Evolutionary conservation across 2,888 invertebrate species (phyloP).

Genomic region (Drosophila nr. perissopoda): DNA sequence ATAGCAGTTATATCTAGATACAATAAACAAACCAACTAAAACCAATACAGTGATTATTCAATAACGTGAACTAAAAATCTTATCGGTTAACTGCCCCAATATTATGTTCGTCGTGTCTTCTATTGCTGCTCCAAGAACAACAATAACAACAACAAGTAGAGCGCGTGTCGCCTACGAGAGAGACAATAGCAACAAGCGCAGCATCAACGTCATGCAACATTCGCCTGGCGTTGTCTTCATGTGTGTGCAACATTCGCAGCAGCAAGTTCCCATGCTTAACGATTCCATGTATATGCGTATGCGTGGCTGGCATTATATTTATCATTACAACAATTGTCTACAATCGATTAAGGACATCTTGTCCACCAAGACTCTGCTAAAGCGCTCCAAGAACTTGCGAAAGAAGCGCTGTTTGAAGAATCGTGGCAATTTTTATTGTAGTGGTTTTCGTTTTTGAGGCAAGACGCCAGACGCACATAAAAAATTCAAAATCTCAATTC

Average conservation of each 20-base stretch:
- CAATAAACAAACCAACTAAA: slow-evolving; percentile 11
- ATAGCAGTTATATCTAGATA: slow-evolving; percentile 57
- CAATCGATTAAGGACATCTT: slow-evolving; percentile 27
- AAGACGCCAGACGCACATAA: neutral
- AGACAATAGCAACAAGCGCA: slow-evolving; percentile 26
- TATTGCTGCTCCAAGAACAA: slow-evolving; percentile 44
- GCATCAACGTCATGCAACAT: slow-evolving; percentile 73
- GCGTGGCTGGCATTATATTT: slow-evolving; percentile 67
- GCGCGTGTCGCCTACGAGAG: slow-evolving; percentile 24
- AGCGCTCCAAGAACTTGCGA: slow-evolving; percentile 65
- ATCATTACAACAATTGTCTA: slow-evolving; percentile 32
- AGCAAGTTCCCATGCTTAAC: slow-evolving; percentile 70
- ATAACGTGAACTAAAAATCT: slow-evolving; percentile 9
- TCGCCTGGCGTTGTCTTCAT: slow-evolving; percentile 69
- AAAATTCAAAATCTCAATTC: slow-evolving; percentile 24
- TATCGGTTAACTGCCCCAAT: slow-evolving; percentile 47
- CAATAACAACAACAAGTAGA: slow-evolving; percentile 25
- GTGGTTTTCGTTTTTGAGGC: slow-evolving; percentile 60
- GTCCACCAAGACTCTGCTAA: slow-evolving; percentile 47
- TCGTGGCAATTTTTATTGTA: slow-evolving; percentile 40
- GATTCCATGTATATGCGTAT: slow-evolving; percentile 72
- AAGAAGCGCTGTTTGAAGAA: slow-evolving; percentile 56
- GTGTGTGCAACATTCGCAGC: slow-evolving; percentile 74
- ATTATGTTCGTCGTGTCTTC: slow-evolving; percentile 66
- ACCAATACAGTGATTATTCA: slow-evolving; percentile 3